phyloP scores from a whole-genome alignment of 1,140 invertebrate species.

The Sesamia nonagrioides region DNA sequence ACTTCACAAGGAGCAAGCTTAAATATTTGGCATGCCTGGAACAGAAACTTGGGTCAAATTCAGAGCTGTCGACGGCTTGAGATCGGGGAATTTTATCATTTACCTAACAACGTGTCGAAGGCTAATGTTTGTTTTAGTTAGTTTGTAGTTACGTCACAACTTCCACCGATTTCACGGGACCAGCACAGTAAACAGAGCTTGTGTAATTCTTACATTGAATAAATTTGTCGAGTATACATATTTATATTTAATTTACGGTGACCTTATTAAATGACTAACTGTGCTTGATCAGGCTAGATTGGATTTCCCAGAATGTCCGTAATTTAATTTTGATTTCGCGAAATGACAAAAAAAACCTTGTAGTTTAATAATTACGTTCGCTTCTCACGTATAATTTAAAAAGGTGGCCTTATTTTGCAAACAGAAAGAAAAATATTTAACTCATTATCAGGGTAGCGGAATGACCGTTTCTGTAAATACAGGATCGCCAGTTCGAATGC shows the following conservation, averaged over 20 bases:
- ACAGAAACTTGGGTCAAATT: neutral
- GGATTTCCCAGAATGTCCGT: slow-evolving; percentile 1
- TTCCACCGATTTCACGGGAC: slow-evolving; percentile 32
- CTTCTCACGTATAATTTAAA: neutral
- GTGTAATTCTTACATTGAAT: slow-evolving; percentile 30
- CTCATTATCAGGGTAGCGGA: neutral
- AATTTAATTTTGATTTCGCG: neutral
- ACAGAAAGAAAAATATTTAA: neutral
- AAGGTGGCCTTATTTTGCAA: neutral
- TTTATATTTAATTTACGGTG: slow-evolving; percentile 30
- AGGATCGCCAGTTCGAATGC: slow-evolving; percentile 2
- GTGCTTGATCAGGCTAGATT: slow-evolving; percentile 8
- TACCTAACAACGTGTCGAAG: neutral
- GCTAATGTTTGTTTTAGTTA: slow-evolving; percentile 4
- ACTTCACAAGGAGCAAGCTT: neutral
- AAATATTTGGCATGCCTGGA: neutral
- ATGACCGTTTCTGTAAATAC: neutral
- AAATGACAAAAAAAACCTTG: neutral
- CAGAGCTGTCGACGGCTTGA: neutral
- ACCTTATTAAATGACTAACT: slow-evolving; percentile 7
- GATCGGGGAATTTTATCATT: slow-evolving; percentile 26
- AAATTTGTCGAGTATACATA: slow-evolving; percentile 34
- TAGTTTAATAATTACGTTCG: neutral
- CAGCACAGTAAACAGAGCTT: slow-evolving; percentile 19
- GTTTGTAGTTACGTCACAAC: slow-evolving; percentile 22